Evolutionary conservation across 2,888 invertebrate species (phyloP), one percentile per base, ranked within the genome.

Genomic region (Mythimna lalbum): DNA sequence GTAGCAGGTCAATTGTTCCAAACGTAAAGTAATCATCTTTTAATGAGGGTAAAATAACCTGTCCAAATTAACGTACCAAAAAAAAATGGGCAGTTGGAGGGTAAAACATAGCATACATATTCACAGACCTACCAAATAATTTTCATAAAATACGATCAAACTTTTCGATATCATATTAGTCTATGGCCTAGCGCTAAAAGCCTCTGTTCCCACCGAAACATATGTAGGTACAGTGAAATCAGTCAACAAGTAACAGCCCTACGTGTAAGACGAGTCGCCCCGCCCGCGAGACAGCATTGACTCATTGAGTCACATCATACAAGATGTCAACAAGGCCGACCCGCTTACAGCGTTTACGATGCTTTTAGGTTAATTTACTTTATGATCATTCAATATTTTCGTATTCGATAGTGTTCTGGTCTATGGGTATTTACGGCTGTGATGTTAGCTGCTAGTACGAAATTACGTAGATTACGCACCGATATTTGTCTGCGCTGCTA

Each of bases 291-390:
- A 93, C 69, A 76, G 68, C 71, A 75, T 75, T 73, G 91, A 92
- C 92, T 93, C 93, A 93, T 90, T 94, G 93, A 94, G 93, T 94
- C 94, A 93, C 89, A 89, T 87, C 87, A 83, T 80, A 85, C 78
- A 87, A 89, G 89, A 89, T 92, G 93, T 94, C 93, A 93, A 94
- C 94, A 93, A 92, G 93, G 92, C 89, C 92, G 89, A 85, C 87
- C 88, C 86, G 88, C 36, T 86, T 90, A 90, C 85, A 83, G 88
- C 92, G 89, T 91, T 92, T 90, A 91, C 91, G 90, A 90, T 92
- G 88, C 91, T 92, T 91, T 88, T 91, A 88, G 89, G 89, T 90
- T 92, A 93, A 93, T 93, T 92, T 90, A 89, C 88, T 92, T 91
- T 90, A 92, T 88, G 89, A 89, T 87, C 62, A 69, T 74, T 69